Evolutionary conservation across 2,888 invertebrate species (phyloP).

Genomic region (Pterobdella sp.): DNA sequence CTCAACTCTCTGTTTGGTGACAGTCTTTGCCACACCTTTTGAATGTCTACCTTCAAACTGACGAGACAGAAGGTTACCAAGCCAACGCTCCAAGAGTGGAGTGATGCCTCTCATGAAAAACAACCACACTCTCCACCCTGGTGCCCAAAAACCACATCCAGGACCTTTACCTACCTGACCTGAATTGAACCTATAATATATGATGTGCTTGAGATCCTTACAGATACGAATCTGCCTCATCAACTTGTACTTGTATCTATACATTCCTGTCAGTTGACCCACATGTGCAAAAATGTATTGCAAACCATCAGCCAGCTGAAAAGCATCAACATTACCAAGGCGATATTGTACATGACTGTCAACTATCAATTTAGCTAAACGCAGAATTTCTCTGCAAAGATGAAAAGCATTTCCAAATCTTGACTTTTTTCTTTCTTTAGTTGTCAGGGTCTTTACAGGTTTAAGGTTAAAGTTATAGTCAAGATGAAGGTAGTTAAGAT

Average conservation of each 20-base stretch:
- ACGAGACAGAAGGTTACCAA: conserved; percentile 93
- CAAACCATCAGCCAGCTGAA: conserved; percentile 56
- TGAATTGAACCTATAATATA: conserved; percentile 97
- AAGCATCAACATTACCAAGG: conserved; percentile 97
- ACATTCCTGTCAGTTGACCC: conserved; percentile 98
- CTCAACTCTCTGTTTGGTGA: conserved; percentile 97
- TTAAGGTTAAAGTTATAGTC: conserved; percentile 99
- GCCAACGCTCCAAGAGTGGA: conserved; percentile 91
- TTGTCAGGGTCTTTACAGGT: conserved; percentile 96
- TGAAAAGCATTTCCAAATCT: conserved; percentile 76
- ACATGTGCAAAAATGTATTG: conserved; percentile 99
- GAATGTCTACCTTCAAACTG: conserved; percentile 99
- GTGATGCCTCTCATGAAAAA: conserved; percentile 99
- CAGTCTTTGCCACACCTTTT: conserved; percentile 98
- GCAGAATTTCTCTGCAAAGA: conserved; percentile 92
- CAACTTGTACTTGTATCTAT: conserved; percentile 87
- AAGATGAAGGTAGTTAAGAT: conserved; percentile 95
- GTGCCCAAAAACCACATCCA: conserved; percentile 96
- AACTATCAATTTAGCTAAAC: conserved; percentile 94
- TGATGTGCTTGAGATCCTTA: conserved; percentile 96
- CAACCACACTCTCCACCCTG: conserved; percentile 98
- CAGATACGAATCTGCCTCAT: conserved; percentile 99
- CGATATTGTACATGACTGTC: conserved; percentile 99
- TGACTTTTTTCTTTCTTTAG: conserved; percentile 97
- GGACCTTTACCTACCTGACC: conserved; percentile 97